Evolutionary conservation across 2,797 vertebrate species (phyloP).

Genomic region (Tragopan temminckii): DNA sequence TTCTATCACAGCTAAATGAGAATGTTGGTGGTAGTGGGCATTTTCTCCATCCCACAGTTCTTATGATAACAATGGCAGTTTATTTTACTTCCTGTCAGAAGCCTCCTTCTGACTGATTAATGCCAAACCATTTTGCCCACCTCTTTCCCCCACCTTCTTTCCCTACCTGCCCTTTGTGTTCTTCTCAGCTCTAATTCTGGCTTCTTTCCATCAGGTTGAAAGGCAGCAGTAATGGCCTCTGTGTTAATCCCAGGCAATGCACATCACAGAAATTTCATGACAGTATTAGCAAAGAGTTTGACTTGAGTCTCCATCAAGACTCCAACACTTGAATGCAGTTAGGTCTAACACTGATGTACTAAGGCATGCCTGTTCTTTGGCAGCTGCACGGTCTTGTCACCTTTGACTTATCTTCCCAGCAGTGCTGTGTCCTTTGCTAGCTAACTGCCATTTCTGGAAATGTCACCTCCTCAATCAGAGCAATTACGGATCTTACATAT

Average conservation of each 20-base stretch:
- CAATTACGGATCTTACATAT: constrained; percentile 30
- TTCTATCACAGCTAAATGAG: background rate
- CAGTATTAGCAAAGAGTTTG: background rate
- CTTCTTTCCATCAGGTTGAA: background rate
- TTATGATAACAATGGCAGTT: background rate
- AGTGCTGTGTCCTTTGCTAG: constrained; percentile 39
- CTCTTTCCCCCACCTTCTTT: background rate
- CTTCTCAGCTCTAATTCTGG: background rate
- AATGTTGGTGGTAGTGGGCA: background rate
- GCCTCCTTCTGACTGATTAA: background rate
- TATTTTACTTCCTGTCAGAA: background rate
- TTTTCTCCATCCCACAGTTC: background rate
- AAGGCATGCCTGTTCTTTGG: background rate
- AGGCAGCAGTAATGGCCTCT: background rate
- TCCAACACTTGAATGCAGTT: background rate
- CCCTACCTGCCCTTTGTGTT: background rate
- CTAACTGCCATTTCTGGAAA: constrained; percentile 63
- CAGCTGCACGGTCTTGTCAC: constrained; percentile 34
- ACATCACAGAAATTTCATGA: background rate
- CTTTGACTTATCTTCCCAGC: constrained; percentile 40
- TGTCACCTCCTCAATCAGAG: constrained; percentile 55
- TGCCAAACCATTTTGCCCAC: rapidly evolving
- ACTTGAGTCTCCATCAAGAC: background rate
- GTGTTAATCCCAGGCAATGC: background rate
- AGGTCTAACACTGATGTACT: rapidly evolving